phyloP scores from a whole-genome alignment of 2,113 vertebrate species.

The Microtus oregoni region DNA sequence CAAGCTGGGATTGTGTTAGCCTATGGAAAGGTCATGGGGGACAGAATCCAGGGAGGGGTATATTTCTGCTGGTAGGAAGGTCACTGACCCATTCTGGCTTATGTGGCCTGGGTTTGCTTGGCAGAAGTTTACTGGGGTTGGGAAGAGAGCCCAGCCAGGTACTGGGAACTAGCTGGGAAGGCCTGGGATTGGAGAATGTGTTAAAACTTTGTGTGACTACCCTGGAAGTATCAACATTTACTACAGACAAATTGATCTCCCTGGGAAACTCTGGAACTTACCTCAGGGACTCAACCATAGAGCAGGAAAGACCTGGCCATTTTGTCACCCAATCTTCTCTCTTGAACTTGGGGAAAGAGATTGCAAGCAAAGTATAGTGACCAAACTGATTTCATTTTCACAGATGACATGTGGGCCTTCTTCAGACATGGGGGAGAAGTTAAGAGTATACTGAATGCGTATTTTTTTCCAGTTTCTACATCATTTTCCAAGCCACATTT shows the following conservation, averaged over 20 bases:
- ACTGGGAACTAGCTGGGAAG: neutral
- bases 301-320: neutral
- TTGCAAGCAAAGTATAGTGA: neutral
- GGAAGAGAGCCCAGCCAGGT: neutral
- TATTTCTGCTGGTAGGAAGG: too few relatives aligned
- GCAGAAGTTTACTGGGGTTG: neutral
- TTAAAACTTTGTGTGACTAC: neutral
- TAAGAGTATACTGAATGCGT: neutral
- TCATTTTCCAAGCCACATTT: neutral
- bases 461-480: neutral
- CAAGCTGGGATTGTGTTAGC: too few relatives aligned
- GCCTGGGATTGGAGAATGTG: neutral
- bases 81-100: too few relatives aligned
- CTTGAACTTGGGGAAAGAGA: neutral
- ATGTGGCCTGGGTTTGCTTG: too few relatives aligned
- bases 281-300: neutral
- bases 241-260: neutral
- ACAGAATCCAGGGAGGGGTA: too few relatives aligned
- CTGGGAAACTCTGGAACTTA: neutral
- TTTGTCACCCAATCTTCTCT: neutral
- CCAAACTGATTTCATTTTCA: neutral
- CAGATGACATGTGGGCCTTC: neutral
- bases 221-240: neutral
- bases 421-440: neutral
- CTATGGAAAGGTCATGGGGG: too few relatives aligned